A percentile compares a stretch with the other conserved stretches of the same genome.
phyloP scores from a whole-genome alignment of 2,113 vertebrate genomes.

The Nycticryphes semicollaris region DNA sequence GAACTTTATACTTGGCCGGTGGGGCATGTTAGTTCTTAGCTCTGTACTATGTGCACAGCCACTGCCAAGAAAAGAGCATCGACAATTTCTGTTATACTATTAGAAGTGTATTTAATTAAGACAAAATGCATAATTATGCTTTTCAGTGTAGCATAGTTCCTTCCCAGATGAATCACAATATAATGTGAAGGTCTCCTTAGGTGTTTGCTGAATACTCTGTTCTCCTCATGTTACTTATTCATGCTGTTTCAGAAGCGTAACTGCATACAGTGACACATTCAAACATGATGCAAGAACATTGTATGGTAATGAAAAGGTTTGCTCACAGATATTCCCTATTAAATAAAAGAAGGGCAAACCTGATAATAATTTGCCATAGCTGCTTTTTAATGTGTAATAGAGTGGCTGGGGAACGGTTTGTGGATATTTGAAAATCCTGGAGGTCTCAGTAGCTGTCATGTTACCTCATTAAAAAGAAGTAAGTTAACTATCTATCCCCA shows the following conservation, averaged over 20 bases:
- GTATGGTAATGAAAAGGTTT: background rate
- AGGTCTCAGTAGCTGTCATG: background rate
- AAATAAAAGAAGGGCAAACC: background rate
- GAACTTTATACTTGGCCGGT: background rate
- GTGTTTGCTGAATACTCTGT: background rate
- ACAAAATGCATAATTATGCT: background rate
- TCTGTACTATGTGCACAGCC: background rate
- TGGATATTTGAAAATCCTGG: background rate
- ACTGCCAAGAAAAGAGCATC: background rate
- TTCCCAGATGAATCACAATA: background rate
- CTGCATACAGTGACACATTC: background rate
- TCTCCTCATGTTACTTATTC: background rate
- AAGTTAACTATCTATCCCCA: background rate
- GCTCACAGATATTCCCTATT: background rate
- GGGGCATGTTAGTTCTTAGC: background rate
- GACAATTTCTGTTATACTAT: background rate
- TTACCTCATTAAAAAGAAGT: background rate
- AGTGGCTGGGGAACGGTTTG: background rate
- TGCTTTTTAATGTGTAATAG: background rate
- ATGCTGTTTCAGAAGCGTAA: background rate
- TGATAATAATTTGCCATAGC: background rate
- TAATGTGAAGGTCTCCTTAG: background rate
- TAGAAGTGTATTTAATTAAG: slow-evolving; percentile 3
- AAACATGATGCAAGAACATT: background rate
- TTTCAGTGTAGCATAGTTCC: background rate